These are phyloP conservation scores for Carettochelys insculpta DNA, from an alignment of 2,113 vertebrate species.

Conservation along the genomic window DNA sequence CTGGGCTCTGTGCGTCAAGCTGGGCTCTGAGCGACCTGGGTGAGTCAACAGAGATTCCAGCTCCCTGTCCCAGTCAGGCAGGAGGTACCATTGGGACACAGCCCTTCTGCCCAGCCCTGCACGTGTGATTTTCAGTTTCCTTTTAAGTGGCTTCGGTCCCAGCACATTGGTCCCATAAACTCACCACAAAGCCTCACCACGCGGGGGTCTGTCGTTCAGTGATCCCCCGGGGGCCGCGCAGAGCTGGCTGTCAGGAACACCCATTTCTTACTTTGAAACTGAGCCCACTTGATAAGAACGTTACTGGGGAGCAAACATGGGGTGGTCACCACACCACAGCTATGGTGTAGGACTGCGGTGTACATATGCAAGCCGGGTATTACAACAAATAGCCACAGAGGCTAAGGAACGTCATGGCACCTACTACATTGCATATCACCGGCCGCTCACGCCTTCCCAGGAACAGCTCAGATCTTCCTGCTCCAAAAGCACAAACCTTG, in stretches of 20 bases:
- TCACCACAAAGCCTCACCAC: neutral
- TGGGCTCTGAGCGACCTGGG: neutral
- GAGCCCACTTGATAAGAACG: neutral
- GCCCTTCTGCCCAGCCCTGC: neutral
- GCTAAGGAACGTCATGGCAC: neutral
- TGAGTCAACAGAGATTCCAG: neutral
- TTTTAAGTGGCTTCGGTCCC: neutral
- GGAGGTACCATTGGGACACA: neutral
- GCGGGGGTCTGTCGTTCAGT: too few species aligned
- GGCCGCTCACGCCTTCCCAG: neutral
- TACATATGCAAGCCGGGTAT: neutral
- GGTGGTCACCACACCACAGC: neutral
- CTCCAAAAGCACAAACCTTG: neutral
- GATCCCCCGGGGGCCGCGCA: too few species aligned
- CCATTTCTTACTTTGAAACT: neutral
- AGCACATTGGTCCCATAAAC: rapidly evolving
- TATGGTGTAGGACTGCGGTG: neutral
- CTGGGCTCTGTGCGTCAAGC: neutral
- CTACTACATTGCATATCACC: neutral
- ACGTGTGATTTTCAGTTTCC: neutral
- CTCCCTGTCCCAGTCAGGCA: neutral
- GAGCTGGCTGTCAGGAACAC: neutral
- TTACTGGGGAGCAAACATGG: neutral
- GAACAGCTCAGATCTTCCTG: neutral
- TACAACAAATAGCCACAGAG: neutral